Percentiles rank a stretch among this genome's conserved stretches.
Conservation (phyloP, 2,888 invertebrate species). For the Eristalis pertinax region DNA sequence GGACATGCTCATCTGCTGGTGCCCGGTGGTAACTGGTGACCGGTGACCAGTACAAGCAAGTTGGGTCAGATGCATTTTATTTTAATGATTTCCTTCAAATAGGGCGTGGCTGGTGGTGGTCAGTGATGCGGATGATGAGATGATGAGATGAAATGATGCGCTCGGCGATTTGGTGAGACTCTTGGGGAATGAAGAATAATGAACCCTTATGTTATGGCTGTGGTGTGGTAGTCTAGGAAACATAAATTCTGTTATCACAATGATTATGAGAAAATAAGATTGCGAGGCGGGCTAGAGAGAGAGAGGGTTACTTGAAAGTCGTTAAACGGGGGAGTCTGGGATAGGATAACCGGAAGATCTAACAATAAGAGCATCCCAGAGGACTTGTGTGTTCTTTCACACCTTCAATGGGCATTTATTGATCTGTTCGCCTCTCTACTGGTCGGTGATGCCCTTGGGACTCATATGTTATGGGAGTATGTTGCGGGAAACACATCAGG, state of each 20-base stretch:
- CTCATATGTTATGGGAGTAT: constrained; percentile 36
- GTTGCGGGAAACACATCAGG: constrained; percentile 24
- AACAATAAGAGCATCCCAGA: neutral
- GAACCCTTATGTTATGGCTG: constrained; percentile 38
- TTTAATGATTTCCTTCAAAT: constrained; percentile 65
- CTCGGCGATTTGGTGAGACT: constrained; percentile 13
- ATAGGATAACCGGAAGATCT: constrained; percentile 9
- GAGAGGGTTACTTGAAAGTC: constrained; percentile 38
- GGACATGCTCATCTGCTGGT: neutral
- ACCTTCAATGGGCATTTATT: constrained; percentile 49
- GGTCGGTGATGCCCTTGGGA: constrained; percentile 32
- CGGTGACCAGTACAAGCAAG: constrained; percentile 9
- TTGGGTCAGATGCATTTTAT: constrained; percentile 51
- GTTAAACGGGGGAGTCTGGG: constrained; percentile 25
- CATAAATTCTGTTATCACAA: constrained; percentile 42
- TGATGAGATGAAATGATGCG: constrained; percentile 60
- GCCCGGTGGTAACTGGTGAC: neutral
- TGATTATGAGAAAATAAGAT: neutral
- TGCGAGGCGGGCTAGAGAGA: neutral
- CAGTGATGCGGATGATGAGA: constrained; percentile 62
- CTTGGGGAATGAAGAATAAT: constrained; percentile 32
- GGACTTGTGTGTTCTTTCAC: constrained; percentile 20
- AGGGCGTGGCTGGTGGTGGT: constrained; percentile 59
- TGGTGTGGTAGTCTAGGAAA: constrained; percentile 21
- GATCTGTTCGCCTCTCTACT: constrained; percentile 3